phyloP scores from a whole-genome alignment of 1,140 invertebrate species.

The Carposina sasakii region DNA sequence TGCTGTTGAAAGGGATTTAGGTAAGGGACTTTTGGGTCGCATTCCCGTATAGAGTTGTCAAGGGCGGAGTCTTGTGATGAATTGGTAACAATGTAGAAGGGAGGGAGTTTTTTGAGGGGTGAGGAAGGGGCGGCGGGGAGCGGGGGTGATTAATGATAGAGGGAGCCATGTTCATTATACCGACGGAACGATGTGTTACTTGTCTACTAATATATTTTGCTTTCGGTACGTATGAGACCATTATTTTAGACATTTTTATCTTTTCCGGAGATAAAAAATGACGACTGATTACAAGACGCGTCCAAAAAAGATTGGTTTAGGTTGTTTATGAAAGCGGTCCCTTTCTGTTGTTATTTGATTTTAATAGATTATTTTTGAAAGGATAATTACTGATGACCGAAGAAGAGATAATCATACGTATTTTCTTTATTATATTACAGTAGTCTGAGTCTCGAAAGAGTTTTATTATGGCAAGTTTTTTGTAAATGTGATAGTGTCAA shows the following conservation, averaged over 20 bases:
- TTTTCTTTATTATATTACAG: no score
- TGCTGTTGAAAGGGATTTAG: conserved; percentile 4
- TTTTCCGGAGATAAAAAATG: conserved; percentile 60
- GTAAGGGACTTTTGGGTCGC: conserved; percentile 38
- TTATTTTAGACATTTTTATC: conserved; percentile 67
- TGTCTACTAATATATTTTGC: conserved; percentile 67
- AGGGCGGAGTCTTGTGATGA: conserved; percentile 72
- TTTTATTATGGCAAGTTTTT: no score
- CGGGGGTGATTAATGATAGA: conserved; percentile 63
- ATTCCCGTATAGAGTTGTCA: conserved; percentile 72
- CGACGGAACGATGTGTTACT: conserved; percentile 66
- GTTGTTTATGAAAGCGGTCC: no score
- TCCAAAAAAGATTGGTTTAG: no score
- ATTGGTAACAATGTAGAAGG: conserved; percentile 60
- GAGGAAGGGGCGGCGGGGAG: conserved; percentile 32
- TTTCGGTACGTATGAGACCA: conserved; percentile 60
- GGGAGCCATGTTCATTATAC: conserved; percentile 71
- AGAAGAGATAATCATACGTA: no score
- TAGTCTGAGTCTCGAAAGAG: no score
- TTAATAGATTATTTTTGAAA: no score
- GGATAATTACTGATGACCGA: no score
- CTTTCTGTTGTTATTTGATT: no score
- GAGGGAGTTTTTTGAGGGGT: conserved; percentile 51
- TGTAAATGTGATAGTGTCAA: no score
- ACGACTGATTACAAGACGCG: no score